phyloP scores from a whole-genome alignment of 2,888 invertebrate genomes.

The Caenorhabditis zanzibari region DNA sequence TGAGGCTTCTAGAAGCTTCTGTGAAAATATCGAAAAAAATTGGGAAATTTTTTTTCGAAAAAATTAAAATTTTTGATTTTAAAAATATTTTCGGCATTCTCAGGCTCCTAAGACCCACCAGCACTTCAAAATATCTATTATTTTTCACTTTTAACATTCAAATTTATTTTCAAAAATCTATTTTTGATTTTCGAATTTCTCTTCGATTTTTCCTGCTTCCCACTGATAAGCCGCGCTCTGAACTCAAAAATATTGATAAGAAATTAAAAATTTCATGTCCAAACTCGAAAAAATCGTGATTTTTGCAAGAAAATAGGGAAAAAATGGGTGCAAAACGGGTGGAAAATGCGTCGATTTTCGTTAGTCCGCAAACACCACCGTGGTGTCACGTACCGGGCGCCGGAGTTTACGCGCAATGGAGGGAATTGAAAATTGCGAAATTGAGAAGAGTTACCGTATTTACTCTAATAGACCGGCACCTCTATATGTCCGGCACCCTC shows the following conservation, averaged over 20 bases:
- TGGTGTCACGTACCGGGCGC: constrained; percentile 8
- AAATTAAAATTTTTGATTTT: too few relatives aligned
- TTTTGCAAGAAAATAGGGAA: constrained; percentile 4
- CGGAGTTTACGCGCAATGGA: constrained; percentile 17
- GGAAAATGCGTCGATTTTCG: constrained; percentile 4
- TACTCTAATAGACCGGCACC: too few relatives aligned
- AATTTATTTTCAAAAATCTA: neutral
- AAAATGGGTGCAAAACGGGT: constrained; percentile 25
- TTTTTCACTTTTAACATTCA: too few relatives aligned
- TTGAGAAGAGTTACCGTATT: neutral
- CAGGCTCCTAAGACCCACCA: too few relatives aligned
- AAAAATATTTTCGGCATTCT: too few relatives aligned
- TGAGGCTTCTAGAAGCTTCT: too few relatives aligned
- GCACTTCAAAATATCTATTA: too few relatives aligned
- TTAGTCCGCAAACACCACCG: constrained; percentile 37
- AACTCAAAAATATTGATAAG: neutral
- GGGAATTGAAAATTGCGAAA: neutral
- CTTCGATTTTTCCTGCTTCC: neutral
- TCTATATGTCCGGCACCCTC: too few relatives aligned
- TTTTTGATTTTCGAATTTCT: too few relatives aligned
- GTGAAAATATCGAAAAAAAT: too few relatives aligned
- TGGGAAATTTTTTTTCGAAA: too few relatives aligned
- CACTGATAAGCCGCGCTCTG: too few relatives aligned
- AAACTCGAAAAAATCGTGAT: neutral
- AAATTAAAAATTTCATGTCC: neutral